Evolutionary conservation across 2,797 vertebrate species (phyloP).

Genomic region (Apogon hyalosoma): DNA sequence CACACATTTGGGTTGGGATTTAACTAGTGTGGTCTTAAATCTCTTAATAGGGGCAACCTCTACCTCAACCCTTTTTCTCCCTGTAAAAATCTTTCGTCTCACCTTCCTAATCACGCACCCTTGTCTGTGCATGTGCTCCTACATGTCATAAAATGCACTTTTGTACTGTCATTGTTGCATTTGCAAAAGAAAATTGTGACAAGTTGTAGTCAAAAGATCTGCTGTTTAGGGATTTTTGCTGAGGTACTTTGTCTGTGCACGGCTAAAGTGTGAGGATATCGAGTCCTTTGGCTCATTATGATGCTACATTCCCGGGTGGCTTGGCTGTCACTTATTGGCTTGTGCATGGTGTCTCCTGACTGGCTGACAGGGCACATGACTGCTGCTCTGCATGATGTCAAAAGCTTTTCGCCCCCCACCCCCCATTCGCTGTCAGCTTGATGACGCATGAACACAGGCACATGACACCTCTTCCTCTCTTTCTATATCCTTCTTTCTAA

Average conservation of each 20-base stretch:
- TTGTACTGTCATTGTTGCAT: conserved; percentile 19
- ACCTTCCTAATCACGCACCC: conserved; percentile 17
- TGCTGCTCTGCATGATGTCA: conserved; percentile 76
- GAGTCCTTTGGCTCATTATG: conserved; percentile 32
- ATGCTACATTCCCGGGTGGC: conserved; percentile 27
- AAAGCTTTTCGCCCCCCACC: conserved; percentile 41
- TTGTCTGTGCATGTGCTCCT: conserved; percentile 28
- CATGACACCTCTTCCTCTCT: conserved; percentile 57
- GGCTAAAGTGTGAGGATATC: conserved; percentile 42
- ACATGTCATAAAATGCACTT: conserved; percentile 17
- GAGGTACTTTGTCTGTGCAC: conserved; percentile 51
- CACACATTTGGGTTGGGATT: conserved; percentile 18
- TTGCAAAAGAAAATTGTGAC: conserved; percentile 4
- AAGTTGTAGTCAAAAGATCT: conserved; percentile 1
- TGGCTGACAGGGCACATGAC: conserved; percentile 69
- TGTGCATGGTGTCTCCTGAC: conserved; percentile 60
- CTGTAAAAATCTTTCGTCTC: conserved; percentile 12
- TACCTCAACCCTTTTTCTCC: conserved; percentile 53
- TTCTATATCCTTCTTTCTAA: conserved; percentile 27
- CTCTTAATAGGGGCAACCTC: conserved; percentile 55
- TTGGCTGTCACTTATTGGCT: conserved; percentile 47
- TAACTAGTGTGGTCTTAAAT: conserved; percentile 13
- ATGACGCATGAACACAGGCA: conserved; percentile 69
- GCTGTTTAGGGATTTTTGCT: conserved; percentile 18
- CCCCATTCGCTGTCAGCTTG: conserved; percentile 63